Base-by-base conservation (phyloP, 2,113 vertebrate genomes). In the Vireo altiloquus region DNA sequence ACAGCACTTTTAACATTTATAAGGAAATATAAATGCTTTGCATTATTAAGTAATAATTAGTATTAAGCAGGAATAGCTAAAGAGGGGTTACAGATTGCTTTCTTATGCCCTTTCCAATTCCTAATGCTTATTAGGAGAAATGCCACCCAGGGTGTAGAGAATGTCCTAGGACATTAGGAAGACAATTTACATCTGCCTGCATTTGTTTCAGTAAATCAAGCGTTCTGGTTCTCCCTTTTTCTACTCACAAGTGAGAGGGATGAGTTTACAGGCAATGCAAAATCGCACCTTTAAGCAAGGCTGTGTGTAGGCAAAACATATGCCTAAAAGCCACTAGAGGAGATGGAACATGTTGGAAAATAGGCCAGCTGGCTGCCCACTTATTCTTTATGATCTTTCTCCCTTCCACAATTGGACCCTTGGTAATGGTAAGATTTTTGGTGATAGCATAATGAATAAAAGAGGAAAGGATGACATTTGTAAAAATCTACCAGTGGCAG, bases 41-140 rank as follows among this genome's bases (percentile, higher is more conserved):
- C 65, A 64, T 92, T 94, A 80, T 89, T 89, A 95, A 82, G 54
- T 89, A 87, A 95, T 85, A 70, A 95, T 92, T 94, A 87, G 44
- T 84, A 91, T 87, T 91, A 89, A 84, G 53, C 56, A 75, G 60
- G 50, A 89, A 81, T 79, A 87, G 69, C 65, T 95, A 86, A 95
- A 90, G 31, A 89, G 80, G 63, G 30, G 53, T 46, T 93, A 78
- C 76, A 89, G 53, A 92, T 68, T 87, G 40, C 40, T 87, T 95
- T 96, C 69, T 87, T 30, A 11, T 72, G 37, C 44, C 52, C 61
- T 92, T 95, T 88, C 28, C 37, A 78, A 89, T 64, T 13, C 49
- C 50, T 61, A n/a, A 40, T 81, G 40, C 69, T 83, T 74, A 83
- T 75, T 84, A 78, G 56, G 76, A 90, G 44, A 64, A 94, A 87